A percentile compares a stretch with the other conserved stretches of the same genome.
Conservation (phyloP, 2,888 invertebrate species). For the Dynastes tityus region DNA sequence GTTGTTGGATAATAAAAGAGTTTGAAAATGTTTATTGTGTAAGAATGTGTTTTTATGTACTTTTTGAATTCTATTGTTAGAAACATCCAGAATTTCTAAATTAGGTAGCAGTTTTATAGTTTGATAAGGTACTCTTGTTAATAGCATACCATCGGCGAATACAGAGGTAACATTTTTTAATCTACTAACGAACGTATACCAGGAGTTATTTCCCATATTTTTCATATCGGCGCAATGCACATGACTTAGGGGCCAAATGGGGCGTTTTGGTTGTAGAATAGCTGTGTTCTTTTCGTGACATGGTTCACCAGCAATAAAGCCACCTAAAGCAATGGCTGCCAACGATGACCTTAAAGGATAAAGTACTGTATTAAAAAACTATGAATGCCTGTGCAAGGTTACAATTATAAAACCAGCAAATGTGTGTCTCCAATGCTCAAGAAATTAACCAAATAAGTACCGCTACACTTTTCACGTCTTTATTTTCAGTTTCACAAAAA, state of each 20-base stretch:
- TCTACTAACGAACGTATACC: conserved; percentile 35
- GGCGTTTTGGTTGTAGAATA: conserved; percentile 57
- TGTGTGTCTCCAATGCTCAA: too few relatives aligned
- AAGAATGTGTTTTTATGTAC: conserved; percentile 55
- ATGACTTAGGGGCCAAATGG: conserved; percentile 53
- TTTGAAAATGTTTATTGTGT: conserved; percentile 60
- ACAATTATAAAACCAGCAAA: too few relatives aligned
- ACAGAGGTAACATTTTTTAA: conserved; percentile 57
- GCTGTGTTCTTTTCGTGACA: conserved; percentile 65
- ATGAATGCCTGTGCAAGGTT: neutral
- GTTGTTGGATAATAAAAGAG: conserved; percentile 60
- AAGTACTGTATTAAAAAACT: conserved; percentile 7
- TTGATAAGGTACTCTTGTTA: conserved; percentile 57
- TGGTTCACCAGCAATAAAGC: conserved; percentile 62
- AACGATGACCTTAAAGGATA: conserved; percentile 33
- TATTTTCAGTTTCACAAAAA: too few relatives aligned
- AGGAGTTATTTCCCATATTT: conserved; percentile 57
- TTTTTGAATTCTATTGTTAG: conserved; percentile 62
- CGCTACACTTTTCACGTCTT: too few relatives aligned
- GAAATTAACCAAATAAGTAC: too few relatives aligned
- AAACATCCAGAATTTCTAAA: conserved; percentile 64
- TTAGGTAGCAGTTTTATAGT: conserved; percentile 58
- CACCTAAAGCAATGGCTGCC: conserved; percentile 35
- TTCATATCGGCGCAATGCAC: conserved; percentile 64
- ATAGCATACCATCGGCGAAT: conserved; percentile 64